phyloP scores from a whole-genome alignment of 2,113 vertebrate species.

The Calyptomena viridis region DNA sequence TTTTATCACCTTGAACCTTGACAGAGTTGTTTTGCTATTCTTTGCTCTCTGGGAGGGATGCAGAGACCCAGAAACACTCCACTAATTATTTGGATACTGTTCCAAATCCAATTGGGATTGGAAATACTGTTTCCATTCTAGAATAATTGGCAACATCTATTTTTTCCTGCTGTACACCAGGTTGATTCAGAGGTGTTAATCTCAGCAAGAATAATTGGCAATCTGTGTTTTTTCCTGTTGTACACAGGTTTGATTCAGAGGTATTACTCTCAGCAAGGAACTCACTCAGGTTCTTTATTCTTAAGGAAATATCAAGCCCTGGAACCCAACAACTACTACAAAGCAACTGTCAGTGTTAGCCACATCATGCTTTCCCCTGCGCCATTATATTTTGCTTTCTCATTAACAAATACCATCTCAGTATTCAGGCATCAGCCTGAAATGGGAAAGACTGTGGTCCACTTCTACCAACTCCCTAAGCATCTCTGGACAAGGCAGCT shows the following conservation, averaged over 20 bases:
- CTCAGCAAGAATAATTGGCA: background rate
- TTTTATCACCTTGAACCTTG: background rate
- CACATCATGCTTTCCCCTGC: background rate
- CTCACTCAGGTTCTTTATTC: background rate
- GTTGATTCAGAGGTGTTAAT: background rate
- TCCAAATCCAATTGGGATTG: background rate
- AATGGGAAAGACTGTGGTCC: background rate
- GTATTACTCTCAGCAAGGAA: background rate
- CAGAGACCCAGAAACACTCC: background rate
- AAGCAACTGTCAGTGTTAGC: background rate
- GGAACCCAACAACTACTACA: background rate
- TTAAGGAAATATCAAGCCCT: background rate
- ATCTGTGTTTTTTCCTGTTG: background rate
- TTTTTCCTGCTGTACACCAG: background rate
- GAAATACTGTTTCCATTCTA: background rate
- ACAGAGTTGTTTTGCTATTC: background rate
- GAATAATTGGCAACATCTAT: background rate
- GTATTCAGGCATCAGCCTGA: background rate
- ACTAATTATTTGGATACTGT: background rate
- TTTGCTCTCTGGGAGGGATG: background rate
- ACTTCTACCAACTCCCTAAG: background rate
- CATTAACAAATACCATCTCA: background rate
- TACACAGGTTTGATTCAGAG: background rate
- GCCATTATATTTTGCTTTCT: background rate
- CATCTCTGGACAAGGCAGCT: background rate